Evolutionary conservation across 2,888 invertebrate genomes (phyloP).

Genomic region (Camponotus fellah): DNA sequence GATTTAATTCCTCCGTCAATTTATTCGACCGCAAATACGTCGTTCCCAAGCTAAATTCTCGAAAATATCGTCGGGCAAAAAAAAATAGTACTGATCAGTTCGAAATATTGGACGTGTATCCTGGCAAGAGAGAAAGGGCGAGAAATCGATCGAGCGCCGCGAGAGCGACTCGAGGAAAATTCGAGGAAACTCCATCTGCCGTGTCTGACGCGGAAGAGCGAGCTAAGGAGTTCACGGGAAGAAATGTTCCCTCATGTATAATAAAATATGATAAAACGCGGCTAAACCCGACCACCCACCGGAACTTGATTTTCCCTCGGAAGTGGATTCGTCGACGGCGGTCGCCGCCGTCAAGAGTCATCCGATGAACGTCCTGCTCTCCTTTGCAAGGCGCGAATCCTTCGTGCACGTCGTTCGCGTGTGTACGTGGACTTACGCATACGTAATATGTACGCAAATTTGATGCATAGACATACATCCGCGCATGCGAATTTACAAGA

Average conservation of each 20-base stretch:
- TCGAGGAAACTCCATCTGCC: conserved; percentile 62
- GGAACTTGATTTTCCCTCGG: conserved; percentile 72
- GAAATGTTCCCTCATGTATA: conserved; percentile 78
- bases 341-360: conserved; percentile 25
- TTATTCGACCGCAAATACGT: neutral
- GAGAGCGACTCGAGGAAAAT: conserved; percentile 21
- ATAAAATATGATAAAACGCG: conserved; percentile 82
- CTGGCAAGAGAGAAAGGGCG: conserved; percentile 4
- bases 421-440: conserved; percentile 15
- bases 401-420: conserved; percentile 1
- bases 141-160: conserved; percentile 51
- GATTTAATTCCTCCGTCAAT: conserved; percentile 18
- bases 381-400: conserved; percentile 19
- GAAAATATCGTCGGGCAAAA: neutral
- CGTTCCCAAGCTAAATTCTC: neutral
- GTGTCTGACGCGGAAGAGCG: conserved; percentile 38
- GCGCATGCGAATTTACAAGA: neutral
- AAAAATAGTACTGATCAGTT: conserved; percentile 18
- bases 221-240: conserved; percentile 47
- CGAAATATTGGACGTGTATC: conserved; percentile 32
- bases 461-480: neutral
- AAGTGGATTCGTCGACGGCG: conserved; percentile 57
- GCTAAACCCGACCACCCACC: conserved; percentile 75
- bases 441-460: conserved; percentile 44
- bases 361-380: conserved; percentile 43